These are phyloP conservation scores for Meriones unguiculatus DNA, from an alignment of 2,113 vertebrate species.

Conservation along the genomic window DNA sequence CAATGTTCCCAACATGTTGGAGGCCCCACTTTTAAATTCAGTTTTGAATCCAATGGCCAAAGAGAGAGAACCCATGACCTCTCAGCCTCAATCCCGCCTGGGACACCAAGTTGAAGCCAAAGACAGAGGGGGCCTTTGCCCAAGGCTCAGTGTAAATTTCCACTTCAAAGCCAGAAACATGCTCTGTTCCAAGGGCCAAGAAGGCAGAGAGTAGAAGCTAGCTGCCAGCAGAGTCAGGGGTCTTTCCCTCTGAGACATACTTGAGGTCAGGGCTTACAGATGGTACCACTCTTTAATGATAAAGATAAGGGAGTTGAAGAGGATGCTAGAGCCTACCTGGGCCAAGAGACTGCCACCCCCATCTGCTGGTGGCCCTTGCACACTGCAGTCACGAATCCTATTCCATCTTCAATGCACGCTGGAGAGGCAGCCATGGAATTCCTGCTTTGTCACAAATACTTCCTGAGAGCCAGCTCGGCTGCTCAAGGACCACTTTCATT, in stretches of 20 bases:
- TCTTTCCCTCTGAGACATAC: conserved; percentile 1
- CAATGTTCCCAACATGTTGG: not conserved
- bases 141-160: not conserved
- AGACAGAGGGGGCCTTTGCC: not conserved
- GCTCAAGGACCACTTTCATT: not conserved
- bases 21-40: not conserved
- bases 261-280: not conserved
- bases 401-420: not conserved
- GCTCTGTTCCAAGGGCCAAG: not conserved
- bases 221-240: not conserved
- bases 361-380: conserved; percentile 65
- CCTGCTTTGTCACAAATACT: not conserved
- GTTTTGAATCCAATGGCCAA: not conserved
- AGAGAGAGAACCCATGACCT: not conserved
- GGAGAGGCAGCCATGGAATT: not conserved
- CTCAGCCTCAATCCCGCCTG: not conserved
- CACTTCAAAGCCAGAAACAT: not conserved
- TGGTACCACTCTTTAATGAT: not conserved
- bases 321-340: not conserved
- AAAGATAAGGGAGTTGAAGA: not conserved
- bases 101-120: not conserved
- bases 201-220: not conserved
- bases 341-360: conserved; percentile 50
- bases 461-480: not conserved
- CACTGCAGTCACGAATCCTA: not conserved